phyloP scores from a whole-genome alignment of 1,140 invertebrate species.

The Tenebrio molitor region DNA sequence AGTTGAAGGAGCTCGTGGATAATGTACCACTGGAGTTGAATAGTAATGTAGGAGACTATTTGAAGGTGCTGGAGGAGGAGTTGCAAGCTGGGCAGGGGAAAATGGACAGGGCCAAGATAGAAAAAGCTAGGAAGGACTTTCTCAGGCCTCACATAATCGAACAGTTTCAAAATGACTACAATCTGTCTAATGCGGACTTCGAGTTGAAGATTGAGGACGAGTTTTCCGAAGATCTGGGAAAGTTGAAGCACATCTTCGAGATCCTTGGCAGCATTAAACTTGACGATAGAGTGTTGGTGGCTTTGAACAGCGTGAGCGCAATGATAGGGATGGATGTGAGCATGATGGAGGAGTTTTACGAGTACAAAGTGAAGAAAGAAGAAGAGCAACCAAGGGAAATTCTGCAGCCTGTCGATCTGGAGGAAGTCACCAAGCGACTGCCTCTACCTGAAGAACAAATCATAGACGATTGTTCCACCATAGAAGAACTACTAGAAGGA shows the following conservation, averaged over 20 bases:
- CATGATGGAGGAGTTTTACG: not conserved
- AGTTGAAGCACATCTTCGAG: not conserved
- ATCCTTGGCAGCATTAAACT: not conserved
- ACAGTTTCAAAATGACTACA: not conserved
- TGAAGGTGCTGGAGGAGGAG: slow-evolving; percentile 1
- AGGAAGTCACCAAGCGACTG: not conserved
- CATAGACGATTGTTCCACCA: no score
- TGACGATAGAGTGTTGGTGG: not conserved
- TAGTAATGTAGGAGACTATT: not conserved
- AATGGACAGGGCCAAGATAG: not conserved
- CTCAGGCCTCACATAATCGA: not conserved
- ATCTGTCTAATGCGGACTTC: not conserved
- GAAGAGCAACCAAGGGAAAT: no score
- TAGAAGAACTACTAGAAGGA: no score
- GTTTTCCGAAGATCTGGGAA: not conserved
- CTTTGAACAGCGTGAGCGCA: not conserved
- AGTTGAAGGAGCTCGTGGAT: not conserved
- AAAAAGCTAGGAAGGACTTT: not conserved
- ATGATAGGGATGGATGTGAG: not conserved
- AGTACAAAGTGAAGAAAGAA: not conserved
- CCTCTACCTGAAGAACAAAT: no score
- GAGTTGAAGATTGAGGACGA: not conserved
- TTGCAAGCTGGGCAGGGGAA: not conserved
- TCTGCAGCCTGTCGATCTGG: no score
- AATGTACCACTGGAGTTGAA: not conserved